These are phyloP conservation scores for Malurus elegans DNA, from an alignment of 2,113 vertebrate species.

Conservation along the genomic window DNA sequence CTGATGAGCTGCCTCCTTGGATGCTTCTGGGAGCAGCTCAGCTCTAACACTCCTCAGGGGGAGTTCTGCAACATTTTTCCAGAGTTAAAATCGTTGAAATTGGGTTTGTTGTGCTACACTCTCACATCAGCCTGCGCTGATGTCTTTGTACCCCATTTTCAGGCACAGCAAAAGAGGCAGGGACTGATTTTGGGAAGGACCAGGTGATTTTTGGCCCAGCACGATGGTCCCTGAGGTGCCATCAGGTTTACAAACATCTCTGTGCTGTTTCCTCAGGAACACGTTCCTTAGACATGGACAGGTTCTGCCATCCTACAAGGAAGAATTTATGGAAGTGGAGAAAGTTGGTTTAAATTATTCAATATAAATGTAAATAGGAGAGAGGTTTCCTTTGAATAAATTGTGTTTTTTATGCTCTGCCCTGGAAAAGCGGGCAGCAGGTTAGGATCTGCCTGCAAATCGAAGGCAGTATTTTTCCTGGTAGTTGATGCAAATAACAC, in stretches of 20 bases:
- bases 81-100: not conserved
- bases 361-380: slow-evolving; percentile 82
- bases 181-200: not conserved
- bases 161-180: not conserved
- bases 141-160: not conserved
- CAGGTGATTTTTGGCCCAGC: not conserved
- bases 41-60: not conserved
- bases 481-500: slow-evolving; percentile 17
- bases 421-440: slow-evolving; percentile 48
- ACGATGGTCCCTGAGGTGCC: not conserved
- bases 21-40: not conserved
- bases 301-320: slow-evolving; percentile 25
- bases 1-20: not conserved
- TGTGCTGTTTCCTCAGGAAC: not conserved
- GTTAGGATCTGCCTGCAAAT: slow-evolving; percentile 42
- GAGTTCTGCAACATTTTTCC: not conserved
- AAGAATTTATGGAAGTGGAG: slow-evolving; percentile 74
- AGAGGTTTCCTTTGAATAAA: slow-evolving; percentile 72
- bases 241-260: not conserved
- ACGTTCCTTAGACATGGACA: not conserved
- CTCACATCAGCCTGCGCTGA: not conserved
- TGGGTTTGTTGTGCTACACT: not conserved
- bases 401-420: slow-evolving; percentile 63
- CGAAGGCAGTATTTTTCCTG: slow-evolving; percentile 18
- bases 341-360: slow-evolving; percentile 79